Percentiles rank a stretch among this genome's conserved stretches.
These are phyloP conservation scores for Porites divaricata DNA, from an alignment of 92 coral and sea anemone species.

Conservation along the genomic window DNA sequence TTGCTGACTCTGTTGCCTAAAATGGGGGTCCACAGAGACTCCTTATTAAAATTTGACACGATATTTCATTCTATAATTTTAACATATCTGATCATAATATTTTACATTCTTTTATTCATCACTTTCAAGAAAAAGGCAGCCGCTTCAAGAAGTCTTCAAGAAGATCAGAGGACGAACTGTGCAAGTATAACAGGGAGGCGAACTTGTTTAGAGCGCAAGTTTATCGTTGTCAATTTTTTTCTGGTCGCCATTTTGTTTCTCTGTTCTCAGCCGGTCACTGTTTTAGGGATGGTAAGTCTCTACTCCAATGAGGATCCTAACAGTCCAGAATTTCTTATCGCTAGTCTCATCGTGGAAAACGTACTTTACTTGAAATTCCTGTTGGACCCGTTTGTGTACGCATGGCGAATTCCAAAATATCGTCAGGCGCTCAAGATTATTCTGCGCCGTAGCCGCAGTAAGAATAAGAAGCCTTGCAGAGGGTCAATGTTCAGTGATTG, in stretches of 20 bases:
- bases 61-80: no score
- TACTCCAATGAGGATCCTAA: background rate
- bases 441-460: no score
- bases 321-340: constrained; percentile 6
- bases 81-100: no score
- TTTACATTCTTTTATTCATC: no score
- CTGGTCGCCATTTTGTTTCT: constrained; percentile 31
- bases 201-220: background rate
- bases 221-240: constrained; percentile 42
- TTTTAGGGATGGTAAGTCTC: background rate
- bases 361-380: constrained; percentile 31
- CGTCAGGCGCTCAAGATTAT: no score
- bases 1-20: no score
- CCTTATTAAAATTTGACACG: no score
- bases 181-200: background rate
- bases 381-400: background rate
- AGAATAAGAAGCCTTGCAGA: no score
- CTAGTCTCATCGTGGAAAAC: constrained; percentile 21
- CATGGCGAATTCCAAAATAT: no score
- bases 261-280: constrained; percentile 12
- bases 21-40: no score
- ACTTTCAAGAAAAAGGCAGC: no score
- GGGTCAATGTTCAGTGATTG: background rate
- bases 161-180: background rate
- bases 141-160: no score